Conservation (phyloP, 2,888 invertebrate genomes). For the Prosopocoilus inquinatus region DNA sequence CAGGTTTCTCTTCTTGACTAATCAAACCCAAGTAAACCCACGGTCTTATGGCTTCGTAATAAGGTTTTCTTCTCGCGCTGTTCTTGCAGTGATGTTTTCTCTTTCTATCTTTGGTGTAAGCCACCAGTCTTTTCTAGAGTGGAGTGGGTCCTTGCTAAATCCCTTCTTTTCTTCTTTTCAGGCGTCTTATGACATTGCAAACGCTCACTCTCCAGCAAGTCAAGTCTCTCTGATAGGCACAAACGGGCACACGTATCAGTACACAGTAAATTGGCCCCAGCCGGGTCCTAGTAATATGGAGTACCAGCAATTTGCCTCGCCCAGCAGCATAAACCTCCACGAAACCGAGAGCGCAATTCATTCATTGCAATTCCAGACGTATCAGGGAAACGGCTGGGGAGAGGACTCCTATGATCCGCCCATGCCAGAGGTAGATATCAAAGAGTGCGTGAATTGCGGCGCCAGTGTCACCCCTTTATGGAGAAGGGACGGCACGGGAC, state of each 20-base stretch:
- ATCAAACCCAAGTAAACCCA: too few species aligned
- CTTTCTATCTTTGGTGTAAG: too few species aligned
- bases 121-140: too few species aligned
- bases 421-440: constrained; percentile 57
- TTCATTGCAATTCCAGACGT: constrained; percentile 1
- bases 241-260: constrained; percentile 50
- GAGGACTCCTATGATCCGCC: constrained; percentile 40
- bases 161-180: neutral
- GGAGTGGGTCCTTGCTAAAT: neutral
- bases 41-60: too few species aligned
- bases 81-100: too few species aligned
- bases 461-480: constrained; percentile 74
- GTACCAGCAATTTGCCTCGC: constrained; percentile 15
- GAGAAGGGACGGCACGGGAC: constrained; percentile 83
- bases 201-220: constrained; percentile 55
- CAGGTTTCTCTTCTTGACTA: too few species aligned
- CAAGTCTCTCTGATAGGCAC: constrained; percentile 61
- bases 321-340: constrained; percentile 14
- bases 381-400: constrained; percentile 9
- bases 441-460: constrained; percentile 70
- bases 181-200: constrained; percentile 8
- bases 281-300: constrained; percentile 20
- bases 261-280: constrained; percentile 29
- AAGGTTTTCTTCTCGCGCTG: too few species aligned
- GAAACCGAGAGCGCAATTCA: constrained; percentile 10